Conservation (phyloP, 2,888 invertebrate species). For the Sycophila texana region DNA sequence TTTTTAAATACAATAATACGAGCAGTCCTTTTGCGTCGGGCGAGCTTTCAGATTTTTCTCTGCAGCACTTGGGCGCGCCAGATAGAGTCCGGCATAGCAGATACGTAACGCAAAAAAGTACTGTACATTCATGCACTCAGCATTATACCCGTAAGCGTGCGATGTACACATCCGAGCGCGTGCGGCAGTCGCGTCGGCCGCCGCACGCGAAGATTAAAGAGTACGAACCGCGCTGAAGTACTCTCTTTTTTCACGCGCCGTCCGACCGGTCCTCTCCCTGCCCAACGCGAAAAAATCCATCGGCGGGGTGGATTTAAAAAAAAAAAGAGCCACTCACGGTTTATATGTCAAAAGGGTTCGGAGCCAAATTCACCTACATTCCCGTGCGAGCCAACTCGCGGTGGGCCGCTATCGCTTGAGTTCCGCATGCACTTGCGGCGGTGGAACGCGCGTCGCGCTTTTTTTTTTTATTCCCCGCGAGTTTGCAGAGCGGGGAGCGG, state of each 20-base stretch:
- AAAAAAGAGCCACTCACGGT: background rate
- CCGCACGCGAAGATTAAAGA: slow-evolving; percentile 41
- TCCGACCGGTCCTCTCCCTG: background rate
- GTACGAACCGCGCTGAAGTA: slow-evolving; percentile 41
- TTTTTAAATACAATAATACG: slow-evolving; percentile 17
- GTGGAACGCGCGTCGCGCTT: background rate
- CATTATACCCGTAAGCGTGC: background rate
- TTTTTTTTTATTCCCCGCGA: background rate
- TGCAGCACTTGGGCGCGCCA: background rate
- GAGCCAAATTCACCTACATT: slow-evolving; percentile 41
- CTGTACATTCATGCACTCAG: slow-evolving; percentile 12
- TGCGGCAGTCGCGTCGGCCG: background rate
- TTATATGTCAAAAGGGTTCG: slow-evolving; percentile 34
- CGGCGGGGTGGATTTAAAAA: background rate
- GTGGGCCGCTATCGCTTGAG: background rate
- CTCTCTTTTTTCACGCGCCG: slow-evolving; percentile 10
- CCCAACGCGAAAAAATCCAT: background rate
- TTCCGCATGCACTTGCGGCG: slow-evolving; percentile 8
- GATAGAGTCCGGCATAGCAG: slow-evolving; percentile 14
- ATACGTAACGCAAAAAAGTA: background rate
- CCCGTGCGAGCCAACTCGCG: background rate
- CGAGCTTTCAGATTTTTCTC: slow-evolving; percentile 14
- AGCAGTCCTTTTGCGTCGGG: background rate
- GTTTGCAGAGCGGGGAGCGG: too few relatives aligned
- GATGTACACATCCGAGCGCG: background rate